A percentile compares a stretch with the other conserved stretches of the same genome.
Conservation (phyloP, 2,797 vertebrate genomes). For the Hemitrygon akajei region DNA sequence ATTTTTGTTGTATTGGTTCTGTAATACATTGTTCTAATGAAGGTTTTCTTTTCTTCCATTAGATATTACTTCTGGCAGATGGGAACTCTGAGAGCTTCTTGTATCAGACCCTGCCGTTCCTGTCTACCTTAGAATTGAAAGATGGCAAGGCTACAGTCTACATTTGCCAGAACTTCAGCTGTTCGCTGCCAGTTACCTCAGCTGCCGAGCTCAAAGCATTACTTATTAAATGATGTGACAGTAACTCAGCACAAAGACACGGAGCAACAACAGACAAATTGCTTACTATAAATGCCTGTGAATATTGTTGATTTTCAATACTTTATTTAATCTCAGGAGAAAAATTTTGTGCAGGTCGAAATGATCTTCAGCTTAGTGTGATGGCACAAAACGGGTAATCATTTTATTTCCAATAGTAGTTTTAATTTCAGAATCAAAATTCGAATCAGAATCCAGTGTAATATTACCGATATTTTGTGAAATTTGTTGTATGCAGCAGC, state of each 20-base stretch:
- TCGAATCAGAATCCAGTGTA: too few relatives aligned
- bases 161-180: conserved; percentile 76
- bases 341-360: too few relatives aligned
- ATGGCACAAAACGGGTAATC: background rate
- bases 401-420: background rate
- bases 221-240: conserved; percentile 46
- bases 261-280: background rate
- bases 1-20: background rate
- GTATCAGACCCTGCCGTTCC: conserved; percentile 66
- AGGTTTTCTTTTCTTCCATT: background rate
- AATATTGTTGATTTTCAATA: background rate
- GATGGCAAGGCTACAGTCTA: conserved; percentile 71
- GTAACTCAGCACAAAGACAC: background rate
- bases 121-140: conserved; percentile 63
- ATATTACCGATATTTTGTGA: too few relatives aligned
- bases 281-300: background rate
- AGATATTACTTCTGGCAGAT: conserved; percentile 52
- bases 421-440: background rate
- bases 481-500: too few relatives aligned
- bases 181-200: conserved; percentile 75
- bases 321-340: background rate
- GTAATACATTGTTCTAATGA: background rate
- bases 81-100: conserved; percentile 63
- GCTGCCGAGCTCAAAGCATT: conserved; percentile 68
- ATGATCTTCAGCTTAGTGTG: background rate